These are phyloP conservation scores for Pogonognathellus flavescens DNA, from an alignment of 1,140 invertebrate species.

Conservation along the genomic window DNA sequence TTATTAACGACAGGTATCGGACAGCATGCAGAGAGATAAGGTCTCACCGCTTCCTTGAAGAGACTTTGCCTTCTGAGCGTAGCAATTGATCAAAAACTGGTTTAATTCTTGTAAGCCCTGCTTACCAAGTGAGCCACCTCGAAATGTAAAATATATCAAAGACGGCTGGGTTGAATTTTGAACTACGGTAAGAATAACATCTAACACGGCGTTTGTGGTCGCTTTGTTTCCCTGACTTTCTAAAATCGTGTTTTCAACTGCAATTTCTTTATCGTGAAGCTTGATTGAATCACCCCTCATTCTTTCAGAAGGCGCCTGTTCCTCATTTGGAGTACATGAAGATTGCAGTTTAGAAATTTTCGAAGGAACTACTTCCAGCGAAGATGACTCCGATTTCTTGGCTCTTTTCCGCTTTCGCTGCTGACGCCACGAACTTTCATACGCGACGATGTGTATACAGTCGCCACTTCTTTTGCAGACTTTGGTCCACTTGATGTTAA, in stretches of 20 bases:
- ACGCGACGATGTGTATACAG: neutral
- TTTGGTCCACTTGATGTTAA: neutral
- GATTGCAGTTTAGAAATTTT: neutral
- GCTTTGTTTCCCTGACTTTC: too few relatives aligned
- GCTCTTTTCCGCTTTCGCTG: neutral
- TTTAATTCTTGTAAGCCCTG: neutral
- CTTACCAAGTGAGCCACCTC: neutral
- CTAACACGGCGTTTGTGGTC: neutral
- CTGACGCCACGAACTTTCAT: conserved; percentile 9
- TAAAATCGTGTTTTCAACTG: too few relatives aligned
- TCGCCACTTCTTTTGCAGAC: neutral
- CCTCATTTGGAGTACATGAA: neutral
- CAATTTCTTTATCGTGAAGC: too few relatives aligned
- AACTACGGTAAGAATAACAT: conserved; percentile 4
- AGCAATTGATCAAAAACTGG: neutral
- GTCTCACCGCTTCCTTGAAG: too few relatives aligned
- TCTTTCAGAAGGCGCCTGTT: neutral
- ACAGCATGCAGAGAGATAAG: too few relatives aligned
- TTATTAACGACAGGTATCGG: too few relatives aligned
- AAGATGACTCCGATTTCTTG: neutral
- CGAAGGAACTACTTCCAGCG: neutral
- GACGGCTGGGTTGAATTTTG: neutral
- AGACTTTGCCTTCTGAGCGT: neutral
- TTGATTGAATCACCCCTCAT: too few relatives aligned
- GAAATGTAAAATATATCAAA: neutral